Evolutionary conservation across 2,888 invertebrate genomes (phyloP).

Genomic region (Ametastegia equiseti): DNA sequence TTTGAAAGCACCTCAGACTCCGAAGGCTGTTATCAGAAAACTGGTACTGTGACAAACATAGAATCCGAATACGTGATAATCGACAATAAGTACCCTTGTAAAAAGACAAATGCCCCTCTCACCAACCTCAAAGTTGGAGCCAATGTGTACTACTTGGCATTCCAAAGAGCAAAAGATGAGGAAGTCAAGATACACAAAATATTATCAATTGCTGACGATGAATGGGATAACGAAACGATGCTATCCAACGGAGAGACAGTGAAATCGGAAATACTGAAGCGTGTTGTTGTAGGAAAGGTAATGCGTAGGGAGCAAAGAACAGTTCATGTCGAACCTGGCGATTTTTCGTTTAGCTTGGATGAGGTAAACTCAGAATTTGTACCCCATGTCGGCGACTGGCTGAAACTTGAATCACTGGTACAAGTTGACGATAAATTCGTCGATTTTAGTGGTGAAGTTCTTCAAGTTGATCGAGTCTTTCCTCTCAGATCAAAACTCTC

Average conservation of each 20-base stretch:
- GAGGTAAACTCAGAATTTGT: slow-evolving; percentile 81
- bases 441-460: slow-evolving; percentile 78
- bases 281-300: slow-evolving; percentile 75
- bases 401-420: slow-evolving; percentile 81
- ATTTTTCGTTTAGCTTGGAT: slow-evolving; percentile 81
- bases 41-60: slow-evolving; percentile 82
- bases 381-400: slow-evolving; percentile 84
- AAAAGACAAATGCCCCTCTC: slow-evolving; percentile 71
- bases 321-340: slow-evolving; percentile 77
- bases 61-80: slow-evolving; percentile 78
- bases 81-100: slow-evolving; percentile 80
- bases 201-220: slow-evolving; percentile 76
- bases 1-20: slow-evolving; percentile 5
- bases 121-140: slow-evolving; percentile 76
- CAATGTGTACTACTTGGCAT: slow-evolving; percentile 79
- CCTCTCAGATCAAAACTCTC: slow-evolving; percentile 80
- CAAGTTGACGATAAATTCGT: slow-evolving; percentile 80
- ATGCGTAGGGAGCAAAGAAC: slow-evolving; percentile 71
- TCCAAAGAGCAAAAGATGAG: slow-evolving; percentile 74
- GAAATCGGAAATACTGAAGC: slow-evolving; percentile 58
- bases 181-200: slow-evolving; percentile 79
- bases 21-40: slow-evolving; percentile 64
- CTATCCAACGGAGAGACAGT: slow-evolving; percentile 55
- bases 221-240: slow-evolving; percentile 67
- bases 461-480: slow-evolving; percentile 80